Conservation (phyloP, 2,113 vertebrate species). For the Clarias magur region DNA sequence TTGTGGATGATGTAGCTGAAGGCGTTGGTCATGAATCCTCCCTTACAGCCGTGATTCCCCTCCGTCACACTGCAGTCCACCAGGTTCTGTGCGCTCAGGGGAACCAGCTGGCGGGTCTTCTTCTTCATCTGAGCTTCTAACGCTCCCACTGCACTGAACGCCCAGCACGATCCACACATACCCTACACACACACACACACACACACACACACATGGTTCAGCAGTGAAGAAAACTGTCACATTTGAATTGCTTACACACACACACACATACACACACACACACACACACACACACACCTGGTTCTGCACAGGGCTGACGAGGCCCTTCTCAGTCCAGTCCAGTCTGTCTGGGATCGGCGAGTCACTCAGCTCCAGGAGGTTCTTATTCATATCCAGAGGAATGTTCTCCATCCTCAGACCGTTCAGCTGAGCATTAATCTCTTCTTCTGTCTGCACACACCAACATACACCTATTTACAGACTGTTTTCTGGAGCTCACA, state of each 20-base stretch:
- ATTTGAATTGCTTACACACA: neutral
- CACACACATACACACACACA: neutral
- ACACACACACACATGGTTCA: neutral
- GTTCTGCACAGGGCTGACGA: slow-evolving; percentile 79
- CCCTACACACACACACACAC: slow-evolving; percentile 66
- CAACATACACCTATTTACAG: neutral
- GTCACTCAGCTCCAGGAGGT: rapidly evolving
- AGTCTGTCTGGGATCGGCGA: slow-evolving; percentile 61
- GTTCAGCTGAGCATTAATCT: slow-evolving; percentile 70
- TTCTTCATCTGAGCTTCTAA: slow-evolving; percentile 83
- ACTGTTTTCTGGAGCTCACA: neutral
- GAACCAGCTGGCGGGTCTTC: slow-evolving; percentile 73
- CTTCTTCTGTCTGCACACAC: slow-evolving; percentile 76
- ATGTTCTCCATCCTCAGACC: slow-evolving; percentile 66
- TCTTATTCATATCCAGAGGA: neutral
- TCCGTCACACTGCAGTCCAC: slow-evolving; percentile 81
- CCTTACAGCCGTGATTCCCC: slow-evolving; percentile 78
- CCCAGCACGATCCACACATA: slow-evolving; percentile 84
- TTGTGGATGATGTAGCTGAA: slow-evolving; percentile 82
- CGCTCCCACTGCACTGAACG: slow-evolving; percentile 84
- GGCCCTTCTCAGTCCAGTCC: slow-evolving; percentile 79
- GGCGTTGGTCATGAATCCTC: slow-evolving; percentile 76
- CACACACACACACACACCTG: slow-evolving; percentile 69
- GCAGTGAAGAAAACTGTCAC: neutral
- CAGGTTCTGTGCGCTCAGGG: slow-evolving; percentile 85